Evolutionary conservation across 2,113 vertebrate species (phyloP), one percentile per base, ranked within the genome.

Genomic region (Thalassoma bifasciatum): DNA sequence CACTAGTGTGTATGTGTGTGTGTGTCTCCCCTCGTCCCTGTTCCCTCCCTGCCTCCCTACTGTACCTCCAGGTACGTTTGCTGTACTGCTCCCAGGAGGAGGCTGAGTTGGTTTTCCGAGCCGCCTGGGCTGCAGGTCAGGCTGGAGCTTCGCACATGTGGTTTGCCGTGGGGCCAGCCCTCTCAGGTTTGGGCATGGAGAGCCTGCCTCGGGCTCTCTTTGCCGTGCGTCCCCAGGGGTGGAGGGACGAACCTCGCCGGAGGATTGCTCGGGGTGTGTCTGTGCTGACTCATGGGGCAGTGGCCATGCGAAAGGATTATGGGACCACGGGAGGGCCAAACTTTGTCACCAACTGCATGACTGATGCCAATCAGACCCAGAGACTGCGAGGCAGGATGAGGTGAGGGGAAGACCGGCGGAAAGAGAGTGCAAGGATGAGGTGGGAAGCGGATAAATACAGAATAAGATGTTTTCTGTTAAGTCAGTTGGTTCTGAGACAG

Each of bases 1-100:
- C 90, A 92, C 92, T 89, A 86, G 91, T 46, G 69, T 86, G 86
- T 90, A 74, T 90, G 69, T 86, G 86, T 88, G 88, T 90, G 78
- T 91, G 83, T 89, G 81, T 87, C 77, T 85, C 52, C 86, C 86
- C 88, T 75, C 70, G 58, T 81, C 84, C 81, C 75, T 67, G 68
- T 75, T 81, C 85, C 88, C 84, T 83, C 79, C 84, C 81, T 72
- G 66, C 60, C 82, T 85, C 76, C 86, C 88, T 77, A 21, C 75
- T 80, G 72, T 85, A 49, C 77, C 86, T 83, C 38, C 89, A 94
- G 89, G 96, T 98, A 64, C 95, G 96, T 10, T 92, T 98, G 81
- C 96, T 98, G 86, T 98, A 97, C 90, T 98, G 96, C 73, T 97
- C 97, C 26, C 94, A 96, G 8, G 96, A 98, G 59, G 96, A 98